A percentile compares a stretch with the other conserved stretches of the same genome.
These are phyloP conservation scores for Cerceris rybyensis DNA, from an alignment of 2,888 invertebrate species.

Conservation along the genomic window DNA sequence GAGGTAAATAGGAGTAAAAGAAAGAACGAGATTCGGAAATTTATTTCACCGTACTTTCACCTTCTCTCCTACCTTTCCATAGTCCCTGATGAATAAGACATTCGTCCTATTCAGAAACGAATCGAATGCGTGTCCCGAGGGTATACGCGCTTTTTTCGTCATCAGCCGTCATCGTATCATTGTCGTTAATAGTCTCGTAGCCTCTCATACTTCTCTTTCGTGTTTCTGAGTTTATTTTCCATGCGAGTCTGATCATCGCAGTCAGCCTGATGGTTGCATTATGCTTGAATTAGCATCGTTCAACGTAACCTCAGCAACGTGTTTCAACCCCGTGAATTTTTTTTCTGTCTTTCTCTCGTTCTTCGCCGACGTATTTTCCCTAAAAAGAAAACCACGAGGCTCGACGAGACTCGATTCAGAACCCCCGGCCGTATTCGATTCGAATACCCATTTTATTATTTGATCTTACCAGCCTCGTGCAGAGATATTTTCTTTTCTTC, in stretches of 20 bases:
- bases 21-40: constrained; percentile 41
- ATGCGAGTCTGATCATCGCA: neutral
- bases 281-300: constrained; percentile 22
- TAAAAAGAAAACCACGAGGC: constrained; percentile 1
- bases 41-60: constrained; percentile 45
- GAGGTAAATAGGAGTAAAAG: constrained; percentile 18
- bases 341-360: neutral
- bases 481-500: constrained; percentile 28
- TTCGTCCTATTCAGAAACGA: constrained; percentile 70
- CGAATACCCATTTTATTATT: constrained; percentile 43
- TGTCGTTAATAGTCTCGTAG: constrained; percentile 54
- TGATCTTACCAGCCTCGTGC: constrained; percentile 8
- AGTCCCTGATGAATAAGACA: constrained; percentile 72
- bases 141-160: constrained; percentile 60
- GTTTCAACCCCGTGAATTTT: neutral
- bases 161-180: constrained; percentile 54
- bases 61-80: constrained; percentile 48
- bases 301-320: constrained; percentile 20
- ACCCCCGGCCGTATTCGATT: constrained; percentile 17
- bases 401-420: constrained; percentile 33
- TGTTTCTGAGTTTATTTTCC: neutral
- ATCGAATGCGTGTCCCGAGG: constrained; percentile 66
- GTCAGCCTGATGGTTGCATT: neutral
- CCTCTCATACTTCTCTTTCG: constrained; percentile 3
- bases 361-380: constrained; percentile 28